Conservation (phyloP, 1,140 invertebrate species). For the Phocides pigmalion region DNA sequence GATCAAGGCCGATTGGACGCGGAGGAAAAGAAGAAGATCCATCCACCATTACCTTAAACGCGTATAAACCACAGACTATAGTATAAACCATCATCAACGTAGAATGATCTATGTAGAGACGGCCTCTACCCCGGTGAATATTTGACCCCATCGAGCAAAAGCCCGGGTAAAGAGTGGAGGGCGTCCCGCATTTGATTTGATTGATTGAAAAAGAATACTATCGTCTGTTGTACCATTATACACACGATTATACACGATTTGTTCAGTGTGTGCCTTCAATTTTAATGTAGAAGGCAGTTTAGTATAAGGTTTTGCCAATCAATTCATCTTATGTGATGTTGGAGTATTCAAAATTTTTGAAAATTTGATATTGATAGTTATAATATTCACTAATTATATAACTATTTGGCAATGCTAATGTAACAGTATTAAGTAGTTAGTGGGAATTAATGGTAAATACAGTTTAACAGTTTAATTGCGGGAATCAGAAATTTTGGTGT, state of each 20-base stretch:
- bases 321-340: neutral
- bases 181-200: no score
- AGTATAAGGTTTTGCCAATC: conserved; percentile 3
- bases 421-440: neutral
- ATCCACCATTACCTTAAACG: conserved; percentile 80
- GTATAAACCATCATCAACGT: neutral
- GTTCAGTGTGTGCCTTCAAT: conserved; percentile 18
- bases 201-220: no score
- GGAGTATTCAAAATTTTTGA: neutral
- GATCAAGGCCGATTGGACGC: conserved; percentile 87
- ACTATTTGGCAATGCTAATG: neutral
- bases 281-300: neutral
- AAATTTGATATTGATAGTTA: conserved; percentile 3
- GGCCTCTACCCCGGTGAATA: no score
- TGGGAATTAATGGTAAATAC: no score
- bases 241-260: neutral
- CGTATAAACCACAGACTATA: neutral
- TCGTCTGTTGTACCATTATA: neutral
- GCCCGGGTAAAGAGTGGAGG: no score
- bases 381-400: no score
- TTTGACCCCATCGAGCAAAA: no score
- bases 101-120: neutral
- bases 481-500: no score
- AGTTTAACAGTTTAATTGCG: no score
- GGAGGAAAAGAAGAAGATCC: conserved; percentile 88